phyloP scores from a whole-genome alignment of 1,140 invertebrate genomes.

The Manduca sexta region DNA sequence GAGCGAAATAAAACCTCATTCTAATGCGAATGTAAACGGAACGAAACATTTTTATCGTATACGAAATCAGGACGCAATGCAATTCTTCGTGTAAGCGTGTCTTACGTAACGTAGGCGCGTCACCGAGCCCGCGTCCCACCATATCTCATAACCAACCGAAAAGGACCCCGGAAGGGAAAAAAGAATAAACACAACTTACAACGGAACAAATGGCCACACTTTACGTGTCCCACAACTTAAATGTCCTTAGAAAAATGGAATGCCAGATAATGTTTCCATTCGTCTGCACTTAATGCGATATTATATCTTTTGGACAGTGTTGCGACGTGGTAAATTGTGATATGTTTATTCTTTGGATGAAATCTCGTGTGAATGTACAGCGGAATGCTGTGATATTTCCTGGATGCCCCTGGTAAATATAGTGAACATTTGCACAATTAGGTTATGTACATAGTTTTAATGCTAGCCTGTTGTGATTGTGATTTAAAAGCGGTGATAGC shows the following conservation, averaged over 20 bases:
- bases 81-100: slow-evolving; percentile 39
- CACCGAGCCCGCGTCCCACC: slow-evolving; percentile 35
- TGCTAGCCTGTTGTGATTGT: too few species aligned
- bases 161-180: slow-evolving; percentile 36
- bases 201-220: slow-evolving; percentile 64
- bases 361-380: neutral
- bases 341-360: neutral
- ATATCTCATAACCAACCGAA: slow-evolving; percentile 58
- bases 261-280: slow-evolving; percentile 60
- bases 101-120: slow-evolving; percentile 35
- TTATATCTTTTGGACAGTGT: slow-evolving; percentile 36
- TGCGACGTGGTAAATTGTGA: slow-evolving; percentile 10
- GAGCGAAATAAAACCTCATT: too few species aligned
- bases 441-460: too few species aligned
- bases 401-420: too few species aligned
- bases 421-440: too few species aligned
- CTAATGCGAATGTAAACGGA: neutral
- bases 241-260: slow-evolving; percentile 52
- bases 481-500: too few species aligned
- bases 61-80: slow-evolving; percentile 13
- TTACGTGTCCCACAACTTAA: slow-evolving; percentile 66
- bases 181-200: slow-evolving; percentile 64
- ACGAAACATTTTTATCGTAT: neutral
- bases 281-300: slow-evolving; percentile 53
- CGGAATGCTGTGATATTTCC: too few species aligned